These are phyloP conservation scores for Crambe crambe DNA, from an alignment of 37 sponge, comb jelly and placozoan genomes.

Conservation along the genomic window DNA sequence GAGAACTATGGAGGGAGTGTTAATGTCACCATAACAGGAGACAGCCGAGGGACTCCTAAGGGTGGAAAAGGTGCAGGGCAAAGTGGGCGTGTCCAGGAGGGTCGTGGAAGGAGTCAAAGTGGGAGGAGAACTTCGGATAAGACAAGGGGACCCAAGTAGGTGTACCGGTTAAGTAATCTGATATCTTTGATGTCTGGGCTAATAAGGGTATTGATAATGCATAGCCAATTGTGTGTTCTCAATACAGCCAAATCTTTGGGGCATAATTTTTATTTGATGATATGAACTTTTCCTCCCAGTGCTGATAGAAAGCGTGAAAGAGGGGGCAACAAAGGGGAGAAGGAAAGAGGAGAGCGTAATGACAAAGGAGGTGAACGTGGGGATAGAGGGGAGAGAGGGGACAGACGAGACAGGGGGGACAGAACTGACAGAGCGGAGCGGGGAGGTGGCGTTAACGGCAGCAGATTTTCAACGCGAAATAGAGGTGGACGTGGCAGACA, in stretches of 20 bases:
- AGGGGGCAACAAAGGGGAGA: background rate
- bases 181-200: background rate
- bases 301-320: background rate
- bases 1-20: constrained; percentile 51
- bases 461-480: background rate
- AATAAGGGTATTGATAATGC: background rate
- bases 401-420: background rate
- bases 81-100: background rate
- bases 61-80: background rate
- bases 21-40: constrained; percentile 2
- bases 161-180: background rate
- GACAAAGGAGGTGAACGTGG: background rate
- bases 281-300: background rate
- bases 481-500: constrained; percentile 6
- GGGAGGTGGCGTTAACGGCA: background rate
- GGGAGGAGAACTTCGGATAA: constrained; percentile 15
- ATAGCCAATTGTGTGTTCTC: background rate
- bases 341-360: background rate
- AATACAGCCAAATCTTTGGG: background rate
- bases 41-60: background rate
- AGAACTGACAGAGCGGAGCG: background rate
- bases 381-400: background rate
- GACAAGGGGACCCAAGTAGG: constrained; percentile 3
- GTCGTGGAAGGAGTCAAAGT: constrained; percentile 10
- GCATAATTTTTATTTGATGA: background rate